phyloP scores from a whole-genome alignment of 1,140 invertebrate species.

The Dreissena rostriformis region DNA sequence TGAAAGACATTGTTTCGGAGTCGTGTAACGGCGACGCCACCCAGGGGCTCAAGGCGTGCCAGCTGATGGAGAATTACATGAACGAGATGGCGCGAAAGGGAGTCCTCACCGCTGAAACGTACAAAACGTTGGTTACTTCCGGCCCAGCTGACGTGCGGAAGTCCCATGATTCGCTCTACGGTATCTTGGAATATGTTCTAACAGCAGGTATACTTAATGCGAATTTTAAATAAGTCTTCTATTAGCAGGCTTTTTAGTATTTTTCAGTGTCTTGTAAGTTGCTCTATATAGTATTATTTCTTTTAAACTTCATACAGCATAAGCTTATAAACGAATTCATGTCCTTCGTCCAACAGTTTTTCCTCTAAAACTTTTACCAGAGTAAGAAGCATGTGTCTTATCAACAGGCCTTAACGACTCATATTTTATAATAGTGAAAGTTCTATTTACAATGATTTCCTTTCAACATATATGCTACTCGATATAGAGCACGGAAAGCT shows the following conservation, averaged over 20 bases:
- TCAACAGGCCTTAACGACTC: no score
- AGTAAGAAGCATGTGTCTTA: no score
- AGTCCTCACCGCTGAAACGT: slow-evolving; percentile 74
- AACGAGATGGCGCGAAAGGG: slow-evolving; percentile 73
- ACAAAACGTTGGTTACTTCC: slow-evolving; percentile 72
- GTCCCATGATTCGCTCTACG: slow-evolving; percentile 74
- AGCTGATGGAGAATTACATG: slow-evolving; percentile 75
- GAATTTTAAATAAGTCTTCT: not conserved
- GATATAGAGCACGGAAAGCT: no score
- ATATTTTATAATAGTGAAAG: no score
- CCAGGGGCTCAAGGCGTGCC: slow-evolving; percentile 66
- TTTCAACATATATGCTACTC: no score
- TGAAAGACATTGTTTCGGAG: slow-evolving; percentile 74
- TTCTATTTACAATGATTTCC: no score
- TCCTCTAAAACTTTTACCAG: not conserved
- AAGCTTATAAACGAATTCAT: no score
- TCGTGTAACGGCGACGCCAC: slow-evolving; percentile 61
- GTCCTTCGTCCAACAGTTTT: not conserved
- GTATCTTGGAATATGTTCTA: slow-evolving; percentile 75
- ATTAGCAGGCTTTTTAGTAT: no score
- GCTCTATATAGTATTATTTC: not conserved
- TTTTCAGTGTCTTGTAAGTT: not conserved
- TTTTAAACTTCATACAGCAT: not conserved
- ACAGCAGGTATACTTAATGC: slow-evolving; percentile 67
- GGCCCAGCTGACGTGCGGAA: slow-evolving; percentile 70